Conservation (phyloP, 1,140 invertebrate species). For the Drosophila grimshawi region DNA sequence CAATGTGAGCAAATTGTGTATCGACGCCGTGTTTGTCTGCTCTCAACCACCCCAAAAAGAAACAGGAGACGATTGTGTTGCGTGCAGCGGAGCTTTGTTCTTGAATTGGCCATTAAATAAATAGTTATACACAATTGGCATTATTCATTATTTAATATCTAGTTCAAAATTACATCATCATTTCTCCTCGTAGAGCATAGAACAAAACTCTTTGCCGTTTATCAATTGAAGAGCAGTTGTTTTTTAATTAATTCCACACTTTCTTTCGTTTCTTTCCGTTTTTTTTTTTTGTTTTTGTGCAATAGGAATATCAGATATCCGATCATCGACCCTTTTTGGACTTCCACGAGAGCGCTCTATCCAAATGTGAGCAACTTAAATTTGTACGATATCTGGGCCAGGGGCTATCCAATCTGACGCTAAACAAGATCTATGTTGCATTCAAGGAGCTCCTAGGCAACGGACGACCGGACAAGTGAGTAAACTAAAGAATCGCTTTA, state of each 20-base stretch:
- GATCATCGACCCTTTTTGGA: conserved; percentile 85
- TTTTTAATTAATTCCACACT: conserved; percentile 18
- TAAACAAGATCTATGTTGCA: conserved; percentile 83
- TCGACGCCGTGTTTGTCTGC: conserved; percentile 30
- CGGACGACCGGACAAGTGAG: conserved; percentile 77
- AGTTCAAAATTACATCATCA: conserved; percentile 68
- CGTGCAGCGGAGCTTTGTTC: conserved; percentile 72
- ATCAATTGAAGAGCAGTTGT: background rate
- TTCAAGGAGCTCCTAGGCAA: conserved; percentile 79
- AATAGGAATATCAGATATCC: conserved; percentile 84
- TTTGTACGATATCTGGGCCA: conserved; percentile 84
- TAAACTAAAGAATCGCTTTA: background rate
- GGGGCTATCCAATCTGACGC: conserved; percentile 83
- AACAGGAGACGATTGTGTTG: conserved; percentile 33
- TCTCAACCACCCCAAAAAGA: conserved; percentile 7
- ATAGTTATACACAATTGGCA: conserved; percentile 52
- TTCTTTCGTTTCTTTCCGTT: conserved; percentile 9
- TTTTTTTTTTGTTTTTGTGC: conserved; percentile 5
- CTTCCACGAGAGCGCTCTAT: conserved; percentile 84
- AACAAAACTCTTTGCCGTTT: conserved; percentile 73
- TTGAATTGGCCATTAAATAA: conserved; percentile 42
- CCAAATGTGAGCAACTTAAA: conserved; percentile 84
- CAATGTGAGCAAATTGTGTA: conserved; percentile 83
- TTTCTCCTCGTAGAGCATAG: conserved; percentile 45
- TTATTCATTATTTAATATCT: conserved; percentile 38